Evolutionary conservation across 2,888 invertebrate species (phyloP).

Genomic region (Penaeus monodon): DNA sequence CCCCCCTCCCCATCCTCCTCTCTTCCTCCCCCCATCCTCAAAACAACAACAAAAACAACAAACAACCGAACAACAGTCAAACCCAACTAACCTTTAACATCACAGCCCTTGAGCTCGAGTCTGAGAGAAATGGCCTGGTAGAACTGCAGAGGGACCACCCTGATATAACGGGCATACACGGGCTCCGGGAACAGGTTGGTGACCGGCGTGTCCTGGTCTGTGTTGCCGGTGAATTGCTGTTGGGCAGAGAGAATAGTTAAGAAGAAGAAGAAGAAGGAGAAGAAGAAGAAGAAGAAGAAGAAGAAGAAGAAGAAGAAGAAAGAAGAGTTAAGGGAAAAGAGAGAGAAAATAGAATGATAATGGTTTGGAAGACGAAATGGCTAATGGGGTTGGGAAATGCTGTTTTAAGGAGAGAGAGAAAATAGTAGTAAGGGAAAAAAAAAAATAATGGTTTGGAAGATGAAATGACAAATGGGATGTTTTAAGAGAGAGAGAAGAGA

Average conservation of each 20-base stretch:
- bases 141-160: conserved; percentile 68
- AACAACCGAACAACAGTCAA: not conserved
- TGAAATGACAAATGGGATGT: no score
- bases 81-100: conserved; percentile 44
- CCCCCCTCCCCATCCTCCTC: no score
- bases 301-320: not conserved
- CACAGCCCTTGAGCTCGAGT: conserved; percentile 69
- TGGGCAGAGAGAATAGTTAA: conserved; percentile 28
- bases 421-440: no score
- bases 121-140: conserved; percentile 68
- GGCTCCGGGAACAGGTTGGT: conserved; percentile 68
- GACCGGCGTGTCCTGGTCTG: conserved; percentile 67
- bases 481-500: no score
- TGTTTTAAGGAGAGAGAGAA: no score
- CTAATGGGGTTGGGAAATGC: no score
- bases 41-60: not conserved
- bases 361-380: no score
- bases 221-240: conserved; percentile 69
- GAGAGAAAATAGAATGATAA: no score
- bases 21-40: no score
- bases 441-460: no score
- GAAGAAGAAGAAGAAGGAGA: not conserved
- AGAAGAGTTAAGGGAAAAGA: not conserved
- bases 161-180: conserved; percentile 68
- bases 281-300: not conserved